Percentiles rank a stretch among this genome's conserved stretches.
These are phyloP conservation scores for Aphodius granarius DNA, from an alignment of 2,888 invertebrate species.

Conservation along the genomic window DNA sequence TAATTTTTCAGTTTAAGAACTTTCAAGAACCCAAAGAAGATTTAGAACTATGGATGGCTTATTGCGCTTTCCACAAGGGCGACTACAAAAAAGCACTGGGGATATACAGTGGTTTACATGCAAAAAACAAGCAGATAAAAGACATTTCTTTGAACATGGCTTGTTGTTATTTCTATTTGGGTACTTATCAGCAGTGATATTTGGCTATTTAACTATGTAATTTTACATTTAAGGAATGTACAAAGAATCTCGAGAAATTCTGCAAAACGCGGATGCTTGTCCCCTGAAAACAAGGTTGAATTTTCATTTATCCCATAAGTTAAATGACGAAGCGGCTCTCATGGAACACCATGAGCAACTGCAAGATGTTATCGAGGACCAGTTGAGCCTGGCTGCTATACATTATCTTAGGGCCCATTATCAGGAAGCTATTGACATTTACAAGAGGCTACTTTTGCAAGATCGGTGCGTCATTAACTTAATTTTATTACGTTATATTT, in stretches of 20 bases:
- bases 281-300: constrained; percentile 74
- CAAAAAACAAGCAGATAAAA: constrained; percentile 57
- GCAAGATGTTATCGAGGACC: constrained; percentile 90
- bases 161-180: constrained; percentile 94
- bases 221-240: constrained; percentile 65
- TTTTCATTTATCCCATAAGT: constrained; percentile 93
- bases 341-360: constrained; percentile 83
- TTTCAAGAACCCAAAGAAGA: constrained; percentile 57
- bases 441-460: constrained; percentile 88
- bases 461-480: constrained; percentile 68
- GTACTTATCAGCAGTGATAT: constrained; percentile 57
- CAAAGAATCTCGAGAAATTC: constrained; percentile 65
- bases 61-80: constrained; percentile 94
- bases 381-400: constrained; percentile 92
- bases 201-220: constrained; percentile 1
- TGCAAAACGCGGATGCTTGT: constrained; percentile 63
- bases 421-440: constrained; percentile 98
- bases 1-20: constrained; percentile 57
- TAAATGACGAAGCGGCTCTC: constrained; percentile 82
- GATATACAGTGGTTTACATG: constrained; percentile 64
- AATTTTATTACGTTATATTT: constrained; percentile 8
- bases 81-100: constrained; percentile 85
- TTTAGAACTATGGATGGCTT: constrained; percentile 86
- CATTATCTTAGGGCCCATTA: constrained; percentile 96
- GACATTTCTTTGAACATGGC: constrained; percentile 80